Percentiles rank a stretch among this genome's conserved stretches.
phyloP scores from a whole-genome alignment of 2,113 vertebrate species.

The Lepus europaeus region DNA sequence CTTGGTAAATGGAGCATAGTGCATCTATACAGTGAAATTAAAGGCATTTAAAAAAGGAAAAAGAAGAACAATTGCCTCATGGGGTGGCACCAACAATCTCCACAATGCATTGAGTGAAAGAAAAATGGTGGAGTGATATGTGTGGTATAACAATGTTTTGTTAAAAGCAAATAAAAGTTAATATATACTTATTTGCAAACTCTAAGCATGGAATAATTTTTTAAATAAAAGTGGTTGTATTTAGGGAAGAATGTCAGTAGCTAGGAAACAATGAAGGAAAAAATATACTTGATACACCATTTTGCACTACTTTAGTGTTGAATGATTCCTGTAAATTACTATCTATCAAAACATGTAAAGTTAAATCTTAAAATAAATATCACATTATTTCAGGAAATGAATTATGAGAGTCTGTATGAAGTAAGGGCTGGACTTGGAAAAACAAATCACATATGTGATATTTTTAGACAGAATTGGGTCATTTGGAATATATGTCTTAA shows the following conservation, averaged over 20 bases:
- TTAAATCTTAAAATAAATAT: not conserved
- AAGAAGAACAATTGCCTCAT: not conserved
- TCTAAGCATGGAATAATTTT: not conserved
- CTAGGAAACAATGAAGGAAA: not conserved
- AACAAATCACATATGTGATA: not conserved
- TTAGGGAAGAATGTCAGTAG: not conserved
- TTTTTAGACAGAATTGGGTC: not conserved
- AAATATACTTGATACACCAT: not conserved
- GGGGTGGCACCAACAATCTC: not conserved
- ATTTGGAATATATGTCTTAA: not conserved
- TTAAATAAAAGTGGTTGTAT: not conserved
- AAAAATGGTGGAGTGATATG: not conserved
- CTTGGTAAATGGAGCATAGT: not conserved
- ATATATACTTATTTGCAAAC: not conserved
- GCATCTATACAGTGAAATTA: not conserved
- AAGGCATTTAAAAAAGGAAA: not conserved
- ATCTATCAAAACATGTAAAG: not conserved
- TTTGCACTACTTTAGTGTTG: not conserved
- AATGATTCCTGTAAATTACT: not conserved
- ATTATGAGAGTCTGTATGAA: not conserved
- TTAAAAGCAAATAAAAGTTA: not conserved
- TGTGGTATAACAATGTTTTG: not conserved
- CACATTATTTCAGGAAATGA: not conserved
- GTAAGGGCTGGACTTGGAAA: not conserved
- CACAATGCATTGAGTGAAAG: not conserved